Base-by-base conservation (phyloP, 2,113 vertebrate species). In the Ammodramus savannarum region DNA sequence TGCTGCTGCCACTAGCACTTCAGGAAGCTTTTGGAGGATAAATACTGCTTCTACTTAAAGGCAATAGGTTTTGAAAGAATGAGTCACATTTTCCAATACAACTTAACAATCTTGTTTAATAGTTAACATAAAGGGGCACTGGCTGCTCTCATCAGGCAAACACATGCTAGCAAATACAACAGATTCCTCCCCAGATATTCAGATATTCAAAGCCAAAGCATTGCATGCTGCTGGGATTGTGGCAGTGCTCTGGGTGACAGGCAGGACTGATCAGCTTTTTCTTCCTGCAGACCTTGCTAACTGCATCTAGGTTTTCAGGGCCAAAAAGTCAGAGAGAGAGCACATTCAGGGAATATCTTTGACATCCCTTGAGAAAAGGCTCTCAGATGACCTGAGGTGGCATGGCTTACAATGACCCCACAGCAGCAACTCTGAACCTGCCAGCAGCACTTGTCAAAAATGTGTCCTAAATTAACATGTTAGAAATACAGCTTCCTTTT, bases 1-100 rank as follows among this genome's bases (percentile, higher is more conserved):
- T 90, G 63, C 51, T 74, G 55, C 90, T 95, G 78, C 68, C 13
- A 8, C 66, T 58, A 48, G 57, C 48, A 63, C 84, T 85, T 85
- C 85, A 85, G 77, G 77, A 86, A 84, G 54, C 59, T 85, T 85
- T 72, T 58, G 71, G 82, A 87, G 46, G 38, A 79, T 57, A 92
- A 91, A 92, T 76, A 78, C 54, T 34, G 69, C 38, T 73, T 89
- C 85, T 85, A 21, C 58, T 49, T 68, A 83, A 87, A 91, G 38
- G 54, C 62, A 93, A 94, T 29, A 94, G 59, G 62, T 91, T 81
- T 66, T 87, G 71, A 87, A 93, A 89, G 68, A 87, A 68, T 73
- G 44, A 83, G 66, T 90, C 22, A 3, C 27, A 34, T 87, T 95
- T 87, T 90, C 31, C 67, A 78, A 93, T 32, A 57, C 17, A 72